Evolutionary conservation across 2,888 invertebrate species (phyloP).

Genomic region (Sarcophaga carnaria): DNA sequence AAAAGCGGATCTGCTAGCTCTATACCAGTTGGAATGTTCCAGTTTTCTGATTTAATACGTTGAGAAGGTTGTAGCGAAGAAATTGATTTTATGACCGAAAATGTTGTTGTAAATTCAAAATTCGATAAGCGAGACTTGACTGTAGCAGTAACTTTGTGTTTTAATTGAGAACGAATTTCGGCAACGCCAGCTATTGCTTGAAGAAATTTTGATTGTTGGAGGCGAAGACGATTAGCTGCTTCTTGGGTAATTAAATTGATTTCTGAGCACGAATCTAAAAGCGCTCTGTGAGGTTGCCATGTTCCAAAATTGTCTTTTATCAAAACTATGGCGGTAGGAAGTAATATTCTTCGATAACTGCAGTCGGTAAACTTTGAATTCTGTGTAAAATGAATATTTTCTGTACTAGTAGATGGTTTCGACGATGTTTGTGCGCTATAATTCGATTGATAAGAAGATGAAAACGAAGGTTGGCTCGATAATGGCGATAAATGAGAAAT

Average conservation of each 20-base stretch:
- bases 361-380: background rate
- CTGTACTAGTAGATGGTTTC: background rate
- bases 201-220: background rate
- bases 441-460: background rate
- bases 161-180: conserved; percentile 45
- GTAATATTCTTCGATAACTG: background rate
- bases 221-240: background rate
- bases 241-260: no score
- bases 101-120: conserved; percentile 48
- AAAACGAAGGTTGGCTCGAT: background rate
- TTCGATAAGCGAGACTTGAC: background rate
- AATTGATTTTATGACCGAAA: conserved; percentile 50
- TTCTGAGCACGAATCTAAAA: background rate
- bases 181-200: conserved; percentile 44
- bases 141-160: conserved; percentile 19
- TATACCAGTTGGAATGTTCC: conserved; percentile 37
- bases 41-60: background rate
- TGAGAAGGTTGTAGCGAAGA: background rate
- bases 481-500: background rate
- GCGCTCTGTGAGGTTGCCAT: conserved; percentile 32
- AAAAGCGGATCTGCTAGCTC: conserved; percentile 45
- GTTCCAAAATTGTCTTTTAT: conserved; percentile 13
- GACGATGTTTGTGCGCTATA: background rate
- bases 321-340: conserved; percentile 10
- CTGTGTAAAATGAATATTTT: background rate